These are phyloP conservation scores for Epizoanthus stellaris DNA, from an alignment of 92 coral and sea anemone genomes.

Conservation along the genomic window DNA sequence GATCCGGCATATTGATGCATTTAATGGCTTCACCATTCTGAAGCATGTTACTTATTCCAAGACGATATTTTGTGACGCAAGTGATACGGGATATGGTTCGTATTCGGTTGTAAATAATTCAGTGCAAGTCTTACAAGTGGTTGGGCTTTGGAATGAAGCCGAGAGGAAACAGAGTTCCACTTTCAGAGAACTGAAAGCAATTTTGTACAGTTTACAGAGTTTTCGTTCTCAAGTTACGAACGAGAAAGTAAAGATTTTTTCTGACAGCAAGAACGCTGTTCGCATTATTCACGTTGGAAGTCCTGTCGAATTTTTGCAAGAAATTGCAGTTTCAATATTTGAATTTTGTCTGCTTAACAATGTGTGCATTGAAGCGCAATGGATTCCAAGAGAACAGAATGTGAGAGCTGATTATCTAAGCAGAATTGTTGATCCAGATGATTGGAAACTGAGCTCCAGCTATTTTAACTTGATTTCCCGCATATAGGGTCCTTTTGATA, in stretches of 20 bases:
- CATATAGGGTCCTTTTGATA: constrained; percentile 60
- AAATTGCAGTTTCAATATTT: constrained; percentile 27
- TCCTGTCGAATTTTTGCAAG: constrained; percentile 41
- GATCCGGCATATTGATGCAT: too few species aligned
- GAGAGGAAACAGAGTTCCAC: background rate
- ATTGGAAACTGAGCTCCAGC: constrained; percentile 39
- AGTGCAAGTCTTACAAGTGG: background rate
- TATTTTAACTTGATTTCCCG: constrained; percentile 31
- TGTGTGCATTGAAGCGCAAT: constrained; percentile 60
- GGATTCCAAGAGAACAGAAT: constrained; percentile 59
- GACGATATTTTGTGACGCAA: too few species aligned
- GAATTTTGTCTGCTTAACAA: constrained; percentile 12
- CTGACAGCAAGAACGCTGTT: constrained; percentile 55
- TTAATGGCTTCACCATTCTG: too few species aligned
- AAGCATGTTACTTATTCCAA: too few species aligned
- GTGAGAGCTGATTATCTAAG: constrained; percentile 50
- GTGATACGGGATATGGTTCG: too few species aligned
- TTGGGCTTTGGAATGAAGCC: background rate
- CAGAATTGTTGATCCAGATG: constrained; percentile 51
- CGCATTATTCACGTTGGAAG: constrained; percentile 44
- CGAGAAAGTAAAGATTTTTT: constrained; percentile 48
- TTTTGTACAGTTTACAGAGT: constrained; percentile 10
- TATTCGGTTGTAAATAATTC: too few species aligned
- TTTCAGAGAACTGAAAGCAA: constrained; percentile 5
- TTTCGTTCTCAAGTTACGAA: constrained; percentile 27